Evolutionary conservation across 2,888 invertebrate genomes (phyloP).

Genomic region (Anorthoa munda): DNA sequence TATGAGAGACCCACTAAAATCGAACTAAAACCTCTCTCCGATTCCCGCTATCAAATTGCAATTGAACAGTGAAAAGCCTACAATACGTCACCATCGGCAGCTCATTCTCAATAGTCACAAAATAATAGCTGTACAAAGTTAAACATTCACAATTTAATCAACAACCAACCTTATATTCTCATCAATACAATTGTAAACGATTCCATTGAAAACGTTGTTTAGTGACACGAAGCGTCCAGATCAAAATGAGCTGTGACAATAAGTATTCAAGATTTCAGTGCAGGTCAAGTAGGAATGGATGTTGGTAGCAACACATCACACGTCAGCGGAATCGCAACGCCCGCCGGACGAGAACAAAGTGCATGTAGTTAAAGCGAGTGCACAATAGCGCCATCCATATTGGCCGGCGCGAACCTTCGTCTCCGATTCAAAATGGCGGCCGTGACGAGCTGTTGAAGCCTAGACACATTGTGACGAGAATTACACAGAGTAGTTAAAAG

Average conservation of each 20-base stretch:
- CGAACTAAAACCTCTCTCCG: constrained; percentile 64
- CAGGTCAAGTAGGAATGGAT: constrained; percentile 73
- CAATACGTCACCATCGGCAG: constrained; percentile 88
- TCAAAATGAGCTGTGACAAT: constrained; percentile 70
- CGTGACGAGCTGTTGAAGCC: constrained; percentile 69
- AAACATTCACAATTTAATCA: constrained; percentile 17
- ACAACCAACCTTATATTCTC: constrained; percentile 67
- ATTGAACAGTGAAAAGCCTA: constrained; percentile 84
- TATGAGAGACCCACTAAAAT: constrained; percentile 51
- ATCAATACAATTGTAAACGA: constrained; percentile 48
- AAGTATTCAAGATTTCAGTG: constrained; percentile 14
- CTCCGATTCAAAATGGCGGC: constrained; percentile 77
- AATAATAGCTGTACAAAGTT: constrained; percentile 76
- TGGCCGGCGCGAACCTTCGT: constrained; percentile 69
- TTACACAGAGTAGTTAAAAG: constrained; percentile 50
- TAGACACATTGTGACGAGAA: constrained; percentile 72
- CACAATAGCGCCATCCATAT: constrained; percentile 85
- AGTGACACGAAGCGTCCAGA: constrained; percentile 72
- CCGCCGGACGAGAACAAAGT: constrained; percentile 83
- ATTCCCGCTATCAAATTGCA: constrained; percentile 76
- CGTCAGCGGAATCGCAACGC: constrained; percentile 85
- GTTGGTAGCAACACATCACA: constrained; percentile 82
- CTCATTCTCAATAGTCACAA: constrained; percentile 86
- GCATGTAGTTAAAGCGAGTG: constrained; percentile 84
- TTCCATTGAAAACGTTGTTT: constrained; percentile 68